Conservation (phyloP, 2,888 invertebrate species). For the Petrophora chlorosata region DNA sequence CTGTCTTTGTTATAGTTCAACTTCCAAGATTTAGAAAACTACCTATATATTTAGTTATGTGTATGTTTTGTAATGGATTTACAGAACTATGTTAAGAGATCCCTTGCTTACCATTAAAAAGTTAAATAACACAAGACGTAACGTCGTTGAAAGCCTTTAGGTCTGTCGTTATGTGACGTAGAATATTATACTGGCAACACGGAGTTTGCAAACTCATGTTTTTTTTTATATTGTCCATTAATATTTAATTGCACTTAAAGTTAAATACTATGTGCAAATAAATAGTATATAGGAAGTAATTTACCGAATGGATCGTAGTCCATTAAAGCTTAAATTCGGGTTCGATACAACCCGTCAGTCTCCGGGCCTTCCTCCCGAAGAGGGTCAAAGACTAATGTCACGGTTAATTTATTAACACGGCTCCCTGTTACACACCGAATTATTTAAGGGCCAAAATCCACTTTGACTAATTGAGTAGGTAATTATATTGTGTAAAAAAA, state of each 20-base stretch:
- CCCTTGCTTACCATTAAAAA: no score
- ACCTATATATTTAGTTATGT: no score
- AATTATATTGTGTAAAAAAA: constrained; percentile 33
- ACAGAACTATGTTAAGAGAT: no score
- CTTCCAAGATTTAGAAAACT: no score
- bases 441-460: constrained; percentile 45
- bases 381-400: constrained; percentile 62
- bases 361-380: constrained; percentile 45
- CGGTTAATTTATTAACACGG: constrained; percentile 59
- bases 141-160: no score
- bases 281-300: constrained; percentile 22
- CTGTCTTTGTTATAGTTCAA: no score
- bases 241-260: constrained; percentile 1
- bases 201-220: neutral
- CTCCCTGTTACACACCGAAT: constrained; percentile 43
- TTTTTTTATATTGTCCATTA: no score
- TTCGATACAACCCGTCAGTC: constrained; percentile 52
- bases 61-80: no score
- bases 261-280: constrained; percentile 13
- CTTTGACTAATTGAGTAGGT: constrained; percentile 47
- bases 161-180: no score
- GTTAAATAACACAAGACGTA: no score
- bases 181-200: no score
- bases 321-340: constrained; percentile 32
- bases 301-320: constrained; percentile 22